Percentiles rank a stretch among this genome's conserved stretches.
These are phyloP conservation scores for Zaprionus bogoriensis DNA, from an alignment of 2,888 invertebrate species.

Conservation along the genomic window DNA sequence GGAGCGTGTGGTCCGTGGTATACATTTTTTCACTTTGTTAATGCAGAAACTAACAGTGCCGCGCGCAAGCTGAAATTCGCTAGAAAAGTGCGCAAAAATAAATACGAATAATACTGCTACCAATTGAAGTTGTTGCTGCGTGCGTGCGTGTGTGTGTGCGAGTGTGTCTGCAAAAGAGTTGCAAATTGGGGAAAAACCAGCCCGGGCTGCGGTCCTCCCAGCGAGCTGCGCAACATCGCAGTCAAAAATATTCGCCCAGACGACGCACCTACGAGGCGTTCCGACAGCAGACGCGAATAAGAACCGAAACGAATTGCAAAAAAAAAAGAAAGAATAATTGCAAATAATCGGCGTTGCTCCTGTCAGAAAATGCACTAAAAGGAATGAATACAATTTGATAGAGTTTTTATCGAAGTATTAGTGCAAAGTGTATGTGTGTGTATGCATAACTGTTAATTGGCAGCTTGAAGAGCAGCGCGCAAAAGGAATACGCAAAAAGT, in stretches of 20 bases:
- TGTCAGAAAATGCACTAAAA: neutral
- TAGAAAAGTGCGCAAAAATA: conserved; percentile 7
- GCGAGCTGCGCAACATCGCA: conserved; percentile 27
- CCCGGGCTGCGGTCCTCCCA: neutral
- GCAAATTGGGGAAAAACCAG: neutral
- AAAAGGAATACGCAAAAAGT: conserved; percentile 32
- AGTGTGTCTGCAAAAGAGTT: conserved; percentile 4
- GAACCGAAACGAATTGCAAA: conserved; percentile 11
- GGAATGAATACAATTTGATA: neutral
- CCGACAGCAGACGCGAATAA: conserved; percentile 31
- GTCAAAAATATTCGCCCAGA: conserved; percentile 38
- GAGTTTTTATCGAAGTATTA: neutral
- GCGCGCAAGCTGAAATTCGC: conserved; percentile 14
- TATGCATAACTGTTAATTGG: conserved; percentile 27
- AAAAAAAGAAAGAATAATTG: conserved; percentile 1
- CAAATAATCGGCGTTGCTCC: conserved; percentile 9
- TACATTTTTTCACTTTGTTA: conserved; percentile 20
- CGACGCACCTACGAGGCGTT: conserved; percentile 40
- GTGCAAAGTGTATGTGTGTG: neutral
- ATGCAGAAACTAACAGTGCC: conserved; percentile 20
- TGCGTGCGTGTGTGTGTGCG: no score
- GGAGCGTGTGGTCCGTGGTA: neutral
- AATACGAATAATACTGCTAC: neutral
- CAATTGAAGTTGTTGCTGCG: neutral
- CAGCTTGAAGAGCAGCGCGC: conserved; percentile 20